These are phyloP conservation scores for Oenanthe oenanthe DNA, from an alignment of 2,113 vertebrate genomes.

Conservation along the genomic window DNA sequence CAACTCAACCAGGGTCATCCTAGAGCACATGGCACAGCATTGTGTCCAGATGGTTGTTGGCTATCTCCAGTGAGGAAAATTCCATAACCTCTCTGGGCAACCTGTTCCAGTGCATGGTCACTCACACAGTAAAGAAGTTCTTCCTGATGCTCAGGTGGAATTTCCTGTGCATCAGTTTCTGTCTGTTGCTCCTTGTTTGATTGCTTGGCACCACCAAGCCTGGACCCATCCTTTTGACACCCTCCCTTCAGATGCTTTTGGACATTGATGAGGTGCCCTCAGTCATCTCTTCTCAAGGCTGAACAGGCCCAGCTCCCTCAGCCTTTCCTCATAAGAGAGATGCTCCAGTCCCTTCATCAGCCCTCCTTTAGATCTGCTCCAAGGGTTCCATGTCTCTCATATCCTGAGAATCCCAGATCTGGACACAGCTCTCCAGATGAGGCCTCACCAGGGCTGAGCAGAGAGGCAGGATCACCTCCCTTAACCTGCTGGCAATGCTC, in stretches of 20 bases:
- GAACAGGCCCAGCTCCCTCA: not conserved
- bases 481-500: fast-evolving
- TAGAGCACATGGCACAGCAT: not conserved
- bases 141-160: not conserved
- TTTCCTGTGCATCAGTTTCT: not conserved
- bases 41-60: not conserved
- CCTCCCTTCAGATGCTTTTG: not conserved
- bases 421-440: not conserved
- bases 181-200: not conserved
- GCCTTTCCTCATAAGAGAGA: not conserved
- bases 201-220: not conserved
- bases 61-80: not conserved
- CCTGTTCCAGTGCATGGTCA: not conserved
- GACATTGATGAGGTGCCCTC: not conserved
- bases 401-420: not conserved
- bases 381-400: not conserved
- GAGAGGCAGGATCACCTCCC: not conserved
- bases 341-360: not conserved
- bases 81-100: not conserved
- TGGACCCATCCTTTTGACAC: not conserved
- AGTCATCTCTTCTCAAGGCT: not conserved
- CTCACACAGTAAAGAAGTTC: not conserved
- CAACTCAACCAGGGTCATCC: not conserved
- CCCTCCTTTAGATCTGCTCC: not conserved
- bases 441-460: not conserved